phyloP scores from a whole-genome alignment of 2,113 vertebrate genomes.

The Hypocryptadius cinnamomeus region DNA sequence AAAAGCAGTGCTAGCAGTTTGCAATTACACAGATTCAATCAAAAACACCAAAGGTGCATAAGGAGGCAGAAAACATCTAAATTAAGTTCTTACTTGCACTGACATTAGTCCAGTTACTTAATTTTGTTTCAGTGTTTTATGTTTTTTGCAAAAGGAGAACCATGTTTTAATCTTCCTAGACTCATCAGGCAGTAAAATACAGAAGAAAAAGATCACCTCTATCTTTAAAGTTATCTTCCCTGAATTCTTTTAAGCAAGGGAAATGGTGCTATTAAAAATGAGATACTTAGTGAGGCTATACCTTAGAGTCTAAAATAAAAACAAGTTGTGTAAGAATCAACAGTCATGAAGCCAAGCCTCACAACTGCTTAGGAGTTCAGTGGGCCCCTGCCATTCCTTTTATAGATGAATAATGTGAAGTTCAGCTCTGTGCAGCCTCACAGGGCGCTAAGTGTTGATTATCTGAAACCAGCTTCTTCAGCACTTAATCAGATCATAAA shows the following conservation, averaged over 20 bases:
- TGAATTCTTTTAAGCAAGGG: background rate
- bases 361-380: constrained; percentile 60
- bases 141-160: background rate
- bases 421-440: constrained; percentile 4
- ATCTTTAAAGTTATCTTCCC: background rate
- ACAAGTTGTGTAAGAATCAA: constrained; percentile 40
- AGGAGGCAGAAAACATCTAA: background rate
- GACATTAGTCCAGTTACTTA: background rate
- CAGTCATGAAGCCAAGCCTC: constrained; percentile 16
- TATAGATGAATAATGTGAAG: constrained; percentile 63
- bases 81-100: background rate
- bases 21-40: background rate
- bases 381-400: constrained; percentile 58
- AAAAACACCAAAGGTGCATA: background rate
- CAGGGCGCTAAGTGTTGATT: background rate
- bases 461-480: constrained; percentile 8
- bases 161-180: background rate
- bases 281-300: background rate
- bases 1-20: background rate
- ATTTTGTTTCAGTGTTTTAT: background rate
- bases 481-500: constrained; percentile 10
- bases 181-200: background rate
- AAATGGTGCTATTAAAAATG: background rate
- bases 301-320: constrained; percentile 40
- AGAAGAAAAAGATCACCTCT: background rate